Conservation (phyloP, 2,888 invertebrate genomes). For the Plebejus argus region DNA sequence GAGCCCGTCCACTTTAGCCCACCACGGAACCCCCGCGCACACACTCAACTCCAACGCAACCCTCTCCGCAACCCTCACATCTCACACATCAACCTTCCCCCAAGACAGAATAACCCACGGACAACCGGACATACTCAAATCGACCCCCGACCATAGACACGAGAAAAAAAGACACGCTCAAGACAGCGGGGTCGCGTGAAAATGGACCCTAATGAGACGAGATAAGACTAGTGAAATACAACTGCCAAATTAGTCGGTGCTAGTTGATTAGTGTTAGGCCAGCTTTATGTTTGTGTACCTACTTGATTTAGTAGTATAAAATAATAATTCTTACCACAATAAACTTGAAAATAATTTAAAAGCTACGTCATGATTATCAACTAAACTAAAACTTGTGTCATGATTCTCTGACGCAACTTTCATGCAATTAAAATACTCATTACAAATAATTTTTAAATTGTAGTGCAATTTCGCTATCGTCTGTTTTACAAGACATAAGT, state of each 20-base stretch:
- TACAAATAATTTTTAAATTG: too few relatives aligned
- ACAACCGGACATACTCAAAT: slow-evolving; percentile 92
- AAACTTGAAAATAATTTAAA: too few relatives aligned
- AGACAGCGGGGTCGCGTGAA: slow-evolving; percentile 72
- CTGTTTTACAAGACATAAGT: too few relatives aligned
- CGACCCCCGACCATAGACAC: slow-evolving; percentile 88
- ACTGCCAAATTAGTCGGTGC: slow-evolving; percentile 30
- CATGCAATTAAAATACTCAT: too few relatives aligned
- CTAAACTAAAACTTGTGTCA: too few relatives aligned
- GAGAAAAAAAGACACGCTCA: slow-evolving; percentile 71
- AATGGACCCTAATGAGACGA: neutral
- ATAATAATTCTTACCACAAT: too few relatives aligned
- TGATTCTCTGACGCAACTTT: too few relatives aligned
- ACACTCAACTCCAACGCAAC: slow-evolving; percentile 82
- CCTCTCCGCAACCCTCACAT: slow-evolving; percentile 66
- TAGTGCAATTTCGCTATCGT: too few relatives aligned
- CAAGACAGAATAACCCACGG: slow-evolving; percentile 71
- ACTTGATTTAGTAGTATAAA: neutral
- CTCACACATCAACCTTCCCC: slow-evolving; percentile 64
- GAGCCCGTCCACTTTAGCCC: slow-evolving; percentile 68
- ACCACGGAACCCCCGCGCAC: slow-evolving; percentile 56
- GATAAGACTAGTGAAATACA: slow-evolving; percentile 30
- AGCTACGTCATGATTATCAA: too few relatives aligned
- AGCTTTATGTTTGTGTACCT: neutral
- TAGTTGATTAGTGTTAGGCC: neutral